These are phyloP conservation scores for Phyto melanocephala DNA, from an alignment of 2,888 invertebrate genomes.

Conservation along the genomic window DNA sequence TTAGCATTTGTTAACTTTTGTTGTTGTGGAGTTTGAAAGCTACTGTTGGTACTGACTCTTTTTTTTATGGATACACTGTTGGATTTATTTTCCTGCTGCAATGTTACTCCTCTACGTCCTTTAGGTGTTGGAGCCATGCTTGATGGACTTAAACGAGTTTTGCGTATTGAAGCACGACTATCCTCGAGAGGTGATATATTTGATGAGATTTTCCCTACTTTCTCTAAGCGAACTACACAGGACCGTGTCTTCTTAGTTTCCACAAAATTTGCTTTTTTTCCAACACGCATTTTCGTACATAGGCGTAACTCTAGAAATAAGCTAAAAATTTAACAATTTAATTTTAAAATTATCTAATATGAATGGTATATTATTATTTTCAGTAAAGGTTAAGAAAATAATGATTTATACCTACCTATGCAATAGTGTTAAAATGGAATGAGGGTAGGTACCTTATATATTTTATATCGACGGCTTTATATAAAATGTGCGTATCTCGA, in stretches of 20 bases:
- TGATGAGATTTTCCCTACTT: slow-evolving; percentile 66
- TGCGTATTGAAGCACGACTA: not conserved
- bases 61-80: slow-evolving; percentile 24
- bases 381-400: no score
- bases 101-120: slow-evolving; percentile 7
- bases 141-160: not conserved
- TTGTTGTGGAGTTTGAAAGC: slow-evolving; percentile 38
- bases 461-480: no score
- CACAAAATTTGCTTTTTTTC: slow-evolving; percentile 70
- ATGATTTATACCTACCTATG: no score
- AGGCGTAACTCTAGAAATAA: slow-evolving; percentile 11
- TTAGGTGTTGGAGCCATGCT: slow-evolving; percentile 43
- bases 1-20: not conserved
- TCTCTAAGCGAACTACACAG: slow-evolving; percentile 76
- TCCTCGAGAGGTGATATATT: slow-evolving; percentile 26
- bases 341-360: no score
- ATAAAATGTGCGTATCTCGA: no score
- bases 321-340: no score
- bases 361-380: no score
- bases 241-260: slow-evolving; percentile 74
- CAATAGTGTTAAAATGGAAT: no score
- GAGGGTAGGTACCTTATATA: no score
- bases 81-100: slow-evolving; percentile 30
- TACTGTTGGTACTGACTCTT: not conserved
- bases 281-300: slow-evolving; percentile 76